Evolutionary conservation across 2,113 vertebrate genomes (phyloP).

Genomic region (Scortum barcoo): DNA sequence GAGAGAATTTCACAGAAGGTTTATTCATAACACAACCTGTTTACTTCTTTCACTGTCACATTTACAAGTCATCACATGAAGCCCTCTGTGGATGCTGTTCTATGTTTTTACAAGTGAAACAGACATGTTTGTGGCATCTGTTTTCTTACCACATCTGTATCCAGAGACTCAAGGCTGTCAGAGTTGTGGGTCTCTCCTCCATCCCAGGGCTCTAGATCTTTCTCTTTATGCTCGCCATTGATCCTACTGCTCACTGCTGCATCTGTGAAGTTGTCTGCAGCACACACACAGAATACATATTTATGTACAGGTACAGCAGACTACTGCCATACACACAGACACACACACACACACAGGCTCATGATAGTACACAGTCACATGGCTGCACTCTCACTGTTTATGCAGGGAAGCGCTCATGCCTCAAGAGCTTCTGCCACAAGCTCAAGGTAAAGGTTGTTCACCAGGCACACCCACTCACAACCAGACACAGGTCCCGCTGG

Average conservation of each 20-base stretch:
- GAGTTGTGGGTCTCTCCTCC: slow-evolving; percentile 89
- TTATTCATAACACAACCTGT: not conserved
- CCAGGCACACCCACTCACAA: slow-evolving; percentile 45
- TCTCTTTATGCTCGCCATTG: slow-evolving; percentile 98
- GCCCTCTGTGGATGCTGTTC: not conserved
- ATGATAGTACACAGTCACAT: slow-evolving; percentile 14
- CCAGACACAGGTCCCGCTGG: slow-evolving; percentile 39
- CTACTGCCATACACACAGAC: not conserved
- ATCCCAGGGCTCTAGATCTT: slow-evolving; percentile 98
- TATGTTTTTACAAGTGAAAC: not conserved
- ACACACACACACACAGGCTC: slow-evolving; percentile 9
- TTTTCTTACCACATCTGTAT: slow-evolving; percentile 91
- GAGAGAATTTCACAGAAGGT: not conserved
- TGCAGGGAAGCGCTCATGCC: slow-evolving; percentile 49
- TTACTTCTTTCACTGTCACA: not conserved
- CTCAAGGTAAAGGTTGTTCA: slow-evolving; percentile 23
- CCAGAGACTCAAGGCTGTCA: slow-evolving; percentile 94
- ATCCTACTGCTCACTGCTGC: slow-evolving; percentile 92
- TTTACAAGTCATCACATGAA: not conserved
- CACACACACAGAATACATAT: slow-evolving; percentile 51
- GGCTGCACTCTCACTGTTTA: slow-evolving; percentile 35
- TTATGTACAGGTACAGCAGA: slow-evolving; percentile 20
- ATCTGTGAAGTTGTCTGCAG: slow-evolving; percentile 97
- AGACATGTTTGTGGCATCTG: not conserved
- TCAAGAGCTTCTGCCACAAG: slow-evolving; percentile 49